These are phyloP conservation scores for Promerops cafer DNA, from an alignment of 2,113 vertebrate species.

Conservation along the genomic window DNA sequence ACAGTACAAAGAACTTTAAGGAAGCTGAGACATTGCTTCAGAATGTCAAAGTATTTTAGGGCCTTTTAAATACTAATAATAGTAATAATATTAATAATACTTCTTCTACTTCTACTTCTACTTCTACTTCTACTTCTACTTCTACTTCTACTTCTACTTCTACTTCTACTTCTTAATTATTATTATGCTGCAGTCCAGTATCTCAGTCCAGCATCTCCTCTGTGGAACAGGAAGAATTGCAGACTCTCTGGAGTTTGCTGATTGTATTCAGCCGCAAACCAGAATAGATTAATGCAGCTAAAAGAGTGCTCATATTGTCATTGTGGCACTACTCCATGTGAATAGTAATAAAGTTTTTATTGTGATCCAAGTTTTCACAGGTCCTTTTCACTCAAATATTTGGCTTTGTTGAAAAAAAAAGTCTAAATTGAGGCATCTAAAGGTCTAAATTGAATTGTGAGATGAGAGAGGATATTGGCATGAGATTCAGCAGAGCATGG, in stretches of 20 bases:
- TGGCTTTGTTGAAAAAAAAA: neutral
- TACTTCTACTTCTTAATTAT: no score
- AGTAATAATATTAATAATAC: no score
- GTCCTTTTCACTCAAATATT: neutral
- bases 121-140: no score
- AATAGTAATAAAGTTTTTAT: neutral
- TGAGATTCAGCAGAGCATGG: neutral
- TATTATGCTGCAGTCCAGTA: neutral
- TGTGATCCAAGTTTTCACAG: neutral
- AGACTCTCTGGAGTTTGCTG: neutral
- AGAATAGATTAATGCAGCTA: neutral
- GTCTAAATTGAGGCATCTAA: neutral
- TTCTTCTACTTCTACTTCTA: no score
- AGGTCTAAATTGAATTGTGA: neutral
- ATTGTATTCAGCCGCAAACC: neutral
- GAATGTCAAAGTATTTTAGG: neutral
- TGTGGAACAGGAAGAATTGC: neutral
- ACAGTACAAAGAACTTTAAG: neutral
- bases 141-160: no score
- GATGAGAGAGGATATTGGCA: neutral
- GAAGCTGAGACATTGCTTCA: neutral
- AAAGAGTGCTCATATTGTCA: neutral
- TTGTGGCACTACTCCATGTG: neutral
- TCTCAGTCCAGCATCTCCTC: accelerated
- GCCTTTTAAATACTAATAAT: neutral